These are phyloP conservation scores for Schizothorax lantsangensis DNA, from an alignment of 2,797 vertebrate genomes.

Conservation along the genomic window DNA sequence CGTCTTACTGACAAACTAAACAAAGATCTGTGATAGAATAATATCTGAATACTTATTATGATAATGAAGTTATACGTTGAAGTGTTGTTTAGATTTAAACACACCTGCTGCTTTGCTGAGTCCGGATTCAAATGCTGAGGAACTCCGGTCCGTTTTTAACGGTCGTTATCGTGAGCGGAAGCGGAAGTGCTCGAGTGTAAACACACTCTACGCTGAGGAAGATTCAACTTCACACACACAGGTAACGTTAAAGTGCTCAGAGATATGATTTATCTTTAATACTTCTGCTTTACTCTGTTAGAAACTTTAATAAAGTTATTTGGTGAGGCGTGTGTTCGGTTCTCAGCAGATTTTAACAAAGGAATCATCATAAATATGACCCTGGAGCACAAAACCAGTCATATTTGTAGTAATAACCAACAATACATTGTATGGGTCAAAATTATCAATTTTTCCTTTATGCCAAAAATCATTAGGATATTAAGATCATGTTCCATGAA, in stretches of 20 bases:
- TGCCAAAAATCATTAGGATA: too few species aligned
- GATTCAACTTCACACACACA: not conserved
- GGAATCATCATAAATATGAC: not conserved
- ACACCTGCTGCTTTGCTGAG: not conserved
- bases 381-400: too few species aligned
- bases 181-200: constrained; percentile 13
- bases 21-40: not conserved
- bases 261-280: not conserved
- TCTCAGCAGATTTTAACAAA: not conserved
- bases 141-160: constrained; percentile 6
- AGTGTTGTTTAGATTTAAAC: not conserved
- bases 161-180: constrained; percentile 1
- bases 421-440: too few species aligned
- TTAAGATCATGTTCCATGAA: too few species aligned
- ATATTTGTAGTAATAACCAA: too few species aligned
- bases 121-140: not conserved
- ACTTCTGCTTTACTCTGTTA: not conserved
- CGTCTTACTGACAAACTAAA: not conserved
- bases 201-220: not conserved
- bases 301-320: too few species aligned
- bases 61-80: not conserved
- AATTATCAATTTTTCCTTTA: too few species aligned
- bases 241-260: not conserved
- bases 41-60: fast-evolving
- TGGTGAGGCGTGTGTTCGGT: too few species aligned